Percentiles rank a stretch among this genome's conserved stretches.
Evolutionary conservation across 2,888 invertebrate species (phyloP).

Genomic region (Mellilla xanthometata): DNA sequence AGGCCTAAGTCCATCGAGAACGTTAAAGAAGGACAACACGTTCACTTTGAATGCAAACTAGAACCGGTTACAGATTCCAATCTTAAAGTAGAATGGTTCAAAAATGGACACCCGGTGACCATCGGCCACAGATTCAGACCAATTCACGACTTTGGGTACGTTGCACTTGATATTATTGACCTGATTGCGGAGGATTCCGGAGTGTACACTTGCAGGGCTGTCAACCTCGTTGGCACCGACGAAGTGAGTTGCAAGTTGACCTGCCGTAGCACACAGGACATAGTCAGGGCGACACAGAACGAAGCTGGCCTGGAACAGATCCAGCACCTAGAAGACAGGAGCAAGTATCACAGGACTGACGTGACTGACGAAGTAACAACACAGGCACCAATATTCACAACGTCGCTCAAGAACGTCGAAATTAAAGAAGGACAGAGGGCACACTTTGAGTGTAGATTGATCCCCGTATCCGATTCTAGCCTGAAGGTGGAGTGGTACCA

Average conservation of each 20-base stretch:
- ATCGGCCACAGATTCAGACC: constrained; percentile 97
- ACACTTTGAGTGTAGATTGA: constrained; percentile 96
- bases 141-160: constrained; percentile 99
- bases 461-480: constrained; percentile 96
- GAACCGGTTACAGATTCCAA: constrained; percentile 98
- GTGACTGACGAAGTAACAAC: constrained; percentile 91
- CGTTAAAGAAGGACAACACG: constrained; percentile 94
- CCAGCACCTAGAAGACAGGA: constrained; percentile 93
- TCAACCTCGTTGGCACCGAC: constrained; percentile 94
- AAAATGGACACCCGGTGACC: constrained; percentile 96
- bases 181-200: constrained; percentile 98
- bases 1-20: constrained; percentile 93
- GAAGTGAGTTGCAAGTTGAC: constrained; percentile 89
- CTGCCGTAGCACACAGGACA: constrained; percentile 90
- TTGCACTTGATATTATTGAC: constrained; percentile 97
- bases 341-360: constrained; percentile 89
- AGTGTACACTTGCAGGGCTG: constrained; percentile 96
- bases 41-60: constrained; percentile 98
- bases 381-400: constrained; percentile 96
- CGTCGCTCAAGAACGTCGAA: constrained; percentile 94
- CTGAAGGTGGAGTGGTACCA: constrained; percentile 98
- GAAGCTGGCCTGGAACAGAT: constrained; percentile 95
- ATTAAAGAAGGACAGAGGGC: constrained; percentile 97
- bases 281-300: constrained; percentile 93
- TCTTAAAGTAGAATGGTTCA: constrained; percentile 98